These are phyloP conservation scores for Sepioteuthis lessoniana DNA, from an alignment of 2,888 invertebrate genomes.

Conservation along the genomic window DNA sequence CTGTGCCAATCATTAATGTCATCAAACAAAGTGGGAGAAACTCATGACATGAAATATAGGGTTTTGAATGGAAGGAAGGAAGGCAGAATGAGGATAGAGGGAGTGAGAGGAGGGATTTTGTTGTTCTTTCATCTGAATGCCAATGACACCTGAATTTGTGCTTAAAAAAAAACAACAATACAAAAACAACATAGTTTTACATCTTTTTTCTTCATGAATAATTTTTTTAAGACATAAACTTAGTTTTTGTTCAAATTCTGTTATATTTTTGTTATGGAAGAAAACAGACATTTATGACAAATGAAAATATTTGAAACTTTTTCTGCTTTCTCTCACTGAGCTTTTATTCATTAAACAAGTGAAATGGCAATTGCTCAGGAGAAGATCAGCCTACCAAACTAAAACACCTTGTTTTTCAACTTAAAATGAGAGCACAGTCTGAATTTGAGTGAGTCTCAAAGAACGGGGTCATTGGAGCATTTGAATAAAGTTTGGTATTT, in stretches of 20 bases:
- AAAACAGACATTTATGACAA: not conserved
- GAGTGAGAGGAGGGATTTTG: too few relatives aligned
- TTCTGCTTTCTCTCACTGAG: too few relatives aligned
- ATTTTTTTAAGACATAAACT: not conserved
- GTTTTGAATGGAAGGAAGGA: not conserved
- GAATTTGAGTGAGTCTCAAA: too few relatives aligned
- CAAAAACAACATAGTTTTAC: too few relatives aligned
- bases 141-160: slow-evolving; percentile 1
- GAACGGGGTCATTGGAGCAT: too few relatives aligned
- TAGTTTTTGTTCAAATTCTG: not conserved
- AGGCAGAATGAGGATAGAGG: too few relatives aligned
- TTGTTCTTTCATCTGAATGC: not conserved
- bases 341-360: too few relatives aligned
- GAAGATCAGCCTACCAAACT: not conserved
- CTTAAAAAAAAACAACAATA: not conserved
- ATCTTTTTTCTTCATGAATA: not conserved
- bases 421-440: too few relatives aligned
- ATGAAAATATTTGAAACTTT: too few relatives aligned
- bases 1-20: not conserved
- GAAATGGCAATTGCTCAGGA: not conserved
- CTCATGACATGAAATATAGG: not conserved
- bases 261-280: not conserved
- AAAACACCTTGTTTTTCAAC: not conserved
- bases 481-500: too few relatives aligned
- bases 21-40: not conserved